A percentile compares a stretch with the other conserved stretches of the same genome.
Evolutionary conservation across 2,113 vertebrate genomes (phyloP).

Genomic region (Artemisiospiza belli): DNA sequence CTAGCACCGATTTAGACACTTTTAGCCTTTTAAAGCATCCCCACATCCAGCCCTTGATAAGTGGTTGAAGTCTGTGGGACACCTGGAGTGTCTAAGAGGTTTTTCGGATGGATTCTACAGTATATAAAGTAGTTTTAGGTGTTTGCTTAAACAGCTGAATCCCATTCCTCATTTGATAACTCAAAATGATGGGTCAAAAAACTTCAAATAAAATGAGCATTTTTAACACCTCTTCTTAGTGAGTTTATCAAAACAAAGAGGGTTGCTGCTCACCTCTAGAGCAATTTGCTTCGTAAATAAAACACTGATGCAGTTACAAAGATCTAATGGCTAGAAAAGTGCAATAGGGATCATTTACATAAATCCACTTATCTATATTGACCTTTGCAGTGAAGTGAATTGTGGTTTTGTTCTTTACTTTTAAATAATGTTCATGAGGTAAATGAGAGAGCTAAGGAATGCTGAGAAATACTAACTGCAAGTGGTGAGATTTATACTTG

Average conservation of each 20-base stretch:
- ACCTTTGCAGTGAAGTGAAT: neutral
- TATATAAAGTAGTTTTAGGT: neutral
- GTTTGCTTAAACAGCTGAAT: neutral
- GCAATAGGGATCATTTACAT: neutral
- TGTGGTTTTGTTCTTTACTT: neutral
- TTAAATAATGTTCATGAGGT: neutral
- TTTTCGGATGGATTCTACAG: neutral
- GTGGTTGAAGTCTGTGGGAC: neutral
- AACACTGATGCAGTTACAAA: neutral
- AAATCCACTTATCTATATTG: neutral
- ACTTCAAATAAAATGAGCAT: neutral
- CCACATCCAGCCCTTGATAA: neutral
- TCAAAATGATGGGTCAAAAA: neutral
- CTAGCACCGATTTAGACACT: neutral
- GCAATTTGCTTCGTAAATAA: neutral
- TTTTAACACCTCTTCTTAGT: neutral
- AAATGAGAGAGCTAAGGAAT: neutral
- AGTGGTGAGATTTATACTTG: neutral
- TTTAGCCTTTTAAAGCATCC: neutral
- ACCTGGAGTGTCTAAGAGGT: fast-evolving
- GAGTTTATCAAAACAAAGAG: neutral
- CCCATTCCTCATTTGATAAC: neutral
- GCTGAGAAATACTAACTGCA: neutral
- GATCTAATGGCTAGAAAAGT: neutral
- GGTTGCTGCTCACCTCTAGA: neutral